These are phyloP conservation scores for Lacerta bilineata DNA, from an alignment of 2,797 vertebrate species.

Conservation along the genomic window DNA sequence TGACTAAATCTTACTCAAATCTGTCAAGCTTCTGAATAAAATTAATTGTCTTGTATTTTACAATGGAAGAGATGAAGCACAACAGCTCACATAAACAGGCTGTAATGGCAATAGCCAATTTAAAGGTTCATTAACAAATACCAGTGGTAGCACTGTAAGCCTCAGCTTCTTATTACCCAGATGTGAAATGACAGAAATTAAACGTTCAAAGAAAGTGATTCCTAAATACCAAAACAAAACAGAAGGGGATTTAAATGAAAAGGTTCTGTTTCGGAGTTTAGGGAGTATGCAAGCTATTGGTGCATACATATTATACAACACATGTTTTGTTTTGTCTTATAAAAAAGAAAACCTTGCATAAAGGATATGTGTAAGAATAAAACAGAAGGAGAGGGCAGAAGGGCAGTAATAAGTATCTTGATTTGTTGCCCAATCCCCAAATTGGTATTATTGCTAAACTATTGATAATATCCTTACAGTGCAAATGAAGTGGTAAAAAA, in stretches of 20 bases:
- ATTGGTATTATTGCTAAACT: neutral
- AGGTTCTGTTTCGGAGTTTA: constrained; percentile 33
- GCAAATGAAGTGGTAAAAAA: neutral
- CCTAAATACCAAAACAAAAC: constrained; percentile 28
- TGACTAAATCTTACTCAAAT: constrained; percentile 38
- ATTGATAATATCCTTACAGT: constrained; percentile 6
- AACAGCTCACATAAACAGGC: constrained; percentile 47
- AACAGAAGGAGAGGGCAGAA: neutral
- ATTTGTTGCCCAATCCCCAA: neutral
- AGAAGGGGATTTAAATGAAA: constrained; percentile 1
- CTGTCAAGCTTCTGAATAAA: constrained; percentile 53
- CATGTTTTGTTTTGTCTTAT: neutral
- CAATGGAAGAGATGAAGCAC: constrained; percentile 46
- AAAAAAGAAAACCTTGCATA: neutral
- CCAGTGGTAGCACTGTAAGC: constrained; percentile 31
- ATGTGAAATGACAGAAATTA: constrained; percentile 34
- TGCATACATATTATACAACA: neutral
- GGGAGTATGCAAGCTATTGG: neutral
- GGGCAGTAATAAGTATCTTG: neutral
- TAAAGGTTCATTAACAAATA: constrained; percentile 68
- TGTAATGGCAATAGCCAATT: constrained; percentile 54
- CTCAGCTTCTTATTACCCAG: constrained; percentile 43
- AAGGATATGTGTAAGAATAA: neutral
- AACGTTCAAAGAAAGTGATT: constrained; percentile 41
- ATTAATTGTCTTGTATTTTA: constrained; percentile 55